A percentile compares a stretch with the other conserved stretches of the same genome.
Conservation (phyloP, 2,797 vertebrate genomes). For the Leptatherina wallacei region DNA sequence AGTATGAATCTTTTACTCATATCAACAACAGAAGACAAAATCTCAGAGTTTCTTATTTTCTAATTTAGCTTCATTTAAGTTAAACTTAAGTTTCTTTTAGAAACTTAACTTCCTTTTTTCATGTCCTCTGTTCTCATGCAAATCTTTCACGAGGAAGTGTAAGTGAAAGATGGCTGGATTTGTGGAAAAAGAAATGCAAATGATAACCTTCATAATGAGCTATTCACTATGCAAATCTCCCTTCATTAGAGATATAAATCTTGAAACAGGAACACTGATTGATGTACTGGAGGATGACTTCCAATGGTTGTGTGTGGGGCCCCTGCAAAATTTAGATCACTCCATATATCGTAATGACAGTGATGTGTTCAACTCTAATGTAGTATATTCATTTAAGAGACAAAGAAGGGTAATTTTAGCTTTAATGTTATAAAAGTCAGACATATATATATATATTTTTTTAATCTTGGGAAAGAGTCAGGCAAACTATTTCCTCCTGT, state of each 20-base stretch:
- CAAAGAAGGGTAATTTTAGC: constrained; percentile 17
- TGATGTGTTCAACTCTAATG: constrained; percentile 35
- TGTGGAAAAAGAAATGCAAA: constrained; percentile 28
- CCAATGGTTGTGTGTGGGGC: constrained; percentile 22
- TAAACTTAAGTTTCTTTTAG: no score
- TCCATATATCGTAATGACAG: constrained; percentile 56
- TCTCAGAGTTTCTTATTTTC: no score
- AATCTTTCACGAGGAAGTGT: not conserved
- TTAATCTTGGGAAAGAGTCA: not conserved
- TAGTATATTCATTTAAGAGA: constrained; percentile 18
- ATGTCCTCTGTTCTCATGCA: not conserved
- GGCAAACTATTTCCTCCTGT: not conserved
- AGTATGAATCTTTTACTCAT: no score
- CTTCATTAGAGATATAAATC: constrained; percentile 55
- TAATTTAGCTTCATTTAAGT: no score
- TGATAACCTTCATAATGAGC: constrained; percentile 32
- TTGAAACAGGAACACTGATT: constrained; percentile 37
- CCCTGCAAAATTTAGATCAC: constrained; percentile 54
- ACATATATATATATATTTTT: not conserved
- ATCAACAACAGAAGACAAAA: no score
- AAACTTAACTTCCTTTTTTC: no score
- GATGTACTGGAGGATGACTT: constrained; percentile 41
- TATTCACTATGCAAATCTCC: constrained; percentile 61
- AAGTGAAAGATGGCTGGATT: constrained; percentile 30
- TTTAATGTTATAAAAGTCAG: constrained; percentile 9